Evolutionary conservation across 37 sponge, comb jelly and placozoan species (phyloP), one percentile per base, ranked within the genome.

Genomic region (Halichondria panicea): DNA sequence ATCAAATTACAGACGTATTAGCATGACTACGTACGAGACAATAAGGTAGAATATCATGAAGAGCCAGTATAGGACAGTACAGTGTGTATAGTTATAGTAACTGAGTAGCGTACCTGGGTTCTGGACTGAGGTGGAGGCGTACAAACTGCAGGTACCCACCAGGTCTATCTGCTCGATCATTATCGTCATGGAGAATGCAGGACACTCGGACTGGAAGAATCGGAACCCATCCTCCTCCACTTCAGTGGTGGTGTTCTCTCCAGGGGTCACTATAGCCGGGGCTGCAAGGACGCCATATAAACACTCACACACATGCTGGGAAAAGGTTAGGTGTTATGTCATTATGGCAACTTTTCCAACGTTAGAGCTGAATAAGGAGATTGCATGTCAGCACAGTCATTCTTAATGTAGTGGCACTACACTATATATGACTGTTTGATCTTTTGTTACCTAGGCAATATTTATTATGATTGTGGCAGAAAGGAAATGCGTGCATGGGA

Each of bases 121-220:
- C 53, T 63, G 70, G 34, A 79, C 80, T 0, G 28, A n/a, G 18
- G 74, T 71, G 7, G 96, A 95, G 13, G 80, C 96, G 57, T 95
- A 95, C 21, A 95, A 60, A 64, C 70, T 63, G 56, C 87, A 84
- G 7, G 30, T 63, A 1, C 96, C 96, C 18, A 78, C 62, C 15
- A 87, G 1, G 37, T 95, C 96, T 65, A 79, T 74, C 87, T 95
- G 84, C 55, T 95, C 96, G 19, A 95, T 72, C 45, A 87, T 88
- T 67, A 95, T 62, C 1, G 81, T 82, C 12, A 33, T 19, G 21
- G 85, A 88, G 79, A 88, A 95, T 39, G 72, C 80, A 2, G 61
- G 41, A 66, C 96, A 96, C 52, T 42, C 64, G 9, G 70, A 54
- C 53, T 96, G 88, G 60, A 96, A 96, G 84, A 84, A 96, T 4